phyloP scores from a whole-genome alignment of 2,888 invertebrate species.

The Alviniconcha strummeri region DNA sequence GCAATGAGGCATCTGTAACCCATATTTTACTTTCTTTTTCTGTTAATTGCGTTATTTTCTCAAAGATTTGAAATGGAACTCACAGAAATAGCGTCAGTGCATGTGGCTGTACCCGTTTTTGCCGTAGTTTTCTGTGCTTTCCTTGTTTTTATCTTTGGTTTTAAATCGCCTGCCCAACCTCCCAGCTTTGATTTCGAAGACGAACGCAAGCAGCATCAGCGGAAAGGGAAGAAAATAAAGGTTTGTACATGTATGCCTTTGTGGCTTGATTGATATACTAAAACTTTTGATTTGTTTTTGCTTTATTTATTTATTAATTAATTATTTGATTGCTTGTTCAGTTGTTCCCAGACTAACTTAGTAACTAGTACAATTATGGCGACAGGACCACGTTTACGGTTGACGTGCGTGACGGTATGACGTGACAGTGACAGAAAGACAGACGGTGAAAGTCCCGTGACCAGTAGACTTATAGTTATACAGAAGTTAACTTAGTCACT shows the following conservation, averaged over 20 bases:
- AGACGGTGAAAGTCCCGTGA: no score
- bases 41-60: constrained; percentile 10
- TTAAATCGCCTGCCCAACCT: constrained; percentile 87
- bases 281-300: neutral
- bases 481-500: no score
- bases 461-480: no score
- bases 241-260: constrained; percentile 37
- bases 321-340: no score
- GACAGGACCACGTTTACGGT: no score
- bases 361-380: no score
- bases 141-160: constrained; percentile 86
- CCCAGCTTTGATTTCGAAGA: constrained; percentile 67
- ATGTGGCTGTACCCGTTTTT: constrained; percentile 78
- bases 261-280: neutral
- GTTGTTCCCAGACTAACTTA: no score
- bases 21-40: constrained; percentile 55
- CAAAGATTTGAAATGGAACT: constrained; percentile 59
- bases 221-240: constrained; percentile 55
- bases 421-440: no score
- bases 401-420: no score
- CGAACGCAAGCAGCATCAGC: constrained; percentile 53
- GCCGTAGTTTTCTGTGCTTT: constrained; percentile 83
- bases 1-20: constrained; percentile 37
- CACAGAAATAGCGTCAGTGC: constrained; percentile 73
- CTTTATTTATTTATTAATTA: no score